Percentiles rank a stretch among this genome's conserved stretches.
phyloP scores from a whole-genome alignment of 2,113 vertebrate genomes.

The Nycticebus coucang region DNA sequence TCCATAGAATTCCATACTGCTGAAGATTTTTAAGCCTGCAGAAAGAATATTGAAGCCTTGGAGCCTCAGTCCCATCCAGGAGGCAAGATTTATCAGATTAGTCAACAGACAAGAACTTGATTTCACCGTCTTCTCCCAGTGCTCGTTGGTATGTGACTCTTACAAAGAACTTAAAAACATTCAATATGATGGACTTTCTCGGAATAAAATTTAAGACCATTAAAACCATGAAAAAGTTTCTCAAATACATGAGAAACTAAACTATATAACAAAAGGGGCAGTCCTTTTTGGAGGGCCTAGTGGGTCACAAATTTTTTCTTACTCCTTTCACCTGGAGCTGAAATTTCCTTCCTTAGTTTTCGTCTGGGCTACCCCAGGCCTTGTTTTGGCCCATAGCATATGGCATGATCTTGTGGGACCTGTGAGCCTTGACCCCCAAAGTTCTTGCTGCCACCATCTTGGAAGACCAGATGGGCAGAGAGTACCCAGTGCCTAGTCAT shows the following conservation, averaged over 20 bases:
- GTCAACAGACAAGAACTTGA: neutral
- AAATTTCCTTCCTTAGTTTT: neutral
- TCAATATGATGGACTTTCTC: neutral
- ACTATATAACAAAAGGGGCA: neutral
- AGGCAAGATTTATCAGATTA: neutral
- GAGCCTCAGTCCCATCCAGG: neutral
- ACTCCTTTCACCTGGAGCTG: neutral
- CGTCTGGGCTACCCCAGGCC: neutral
- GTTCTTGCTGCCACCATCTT: neutral
- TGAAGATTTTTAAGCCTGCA: neutral
- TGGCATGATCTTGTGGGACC: neutral
- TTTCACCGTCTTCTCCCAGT: neutral
- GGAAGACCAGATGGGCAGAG: neutral
- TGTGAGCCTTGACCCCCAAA: neutral
- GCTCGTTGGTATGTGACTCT: neutral
- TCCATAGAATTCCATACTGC: neutral
- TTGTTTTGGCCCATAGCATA: neutral
- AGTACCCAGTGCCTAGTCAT: neutral
- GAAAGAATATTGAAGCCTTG: neutral
- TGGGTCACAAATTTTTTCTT: neutral
- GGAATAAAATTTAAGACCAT: neutral
- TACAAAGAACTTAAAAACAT: neutral
- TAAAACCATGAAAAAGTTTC: neutral
- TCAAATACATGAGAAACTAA: neutral
- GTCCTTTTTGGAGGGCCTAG: neutral